phyloP scores from a whole-genome alignment of 1,140 invertebrate genomes.

The Drosophila mojavensis region DNA sequence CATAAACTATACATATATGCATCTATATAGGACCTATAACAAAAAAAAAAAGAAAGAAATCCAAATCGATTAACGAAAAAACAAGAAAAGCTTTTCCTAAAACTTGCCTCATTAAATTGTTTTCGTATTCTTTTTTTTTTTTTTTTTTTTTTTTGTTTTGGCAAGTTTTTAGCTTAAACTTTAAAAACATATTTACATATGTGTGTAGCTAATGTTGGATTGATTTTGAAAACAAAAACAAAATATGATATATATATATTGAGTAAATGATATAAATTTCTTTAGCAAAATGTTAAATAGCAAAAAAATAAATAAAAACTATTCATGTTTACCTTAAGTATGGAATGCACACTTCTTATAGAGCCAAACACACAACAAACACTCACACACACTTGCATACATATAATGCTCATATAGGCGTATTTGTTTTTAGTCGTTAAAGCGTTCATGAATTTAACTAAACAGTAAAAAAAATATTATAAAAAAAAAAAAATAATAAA shows the following conservation, averaged over 20 bases:
- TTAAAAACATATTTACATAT: slow-evolving; percentile 47
- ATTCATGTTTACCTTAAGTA: slow-evolving; percentile 36
- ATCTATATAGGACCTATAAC: slow-evolving; percentile 56
- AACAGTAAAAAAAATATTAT: slow-evolving; percentile 32
- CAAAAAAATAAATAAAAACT: neutral
- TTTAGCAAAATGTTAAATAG: slow-evolving; percentile 55
- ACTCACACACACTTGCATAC: slow-evolving; percentile 45
- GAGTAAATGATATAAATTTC: slow-evolving; percentile 34
- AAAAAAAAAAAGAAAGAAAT: neutral
- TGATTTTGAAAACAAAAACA: slow-evolving; percentile 51
- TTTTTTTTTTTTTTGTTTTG: neutral
- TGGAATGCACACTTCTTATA: slow-evolving; percentile 38
- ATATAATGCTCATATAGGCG: slow-evolving; percentile 46
- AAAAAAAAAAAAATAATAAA: slow-evolving; percentile 6
- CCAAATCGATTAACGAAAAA: slow-evolving; percentile 31
- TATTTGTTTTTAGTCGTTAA: slow-evolving; percentile 46
- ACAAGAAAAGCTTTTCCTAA: slow-evolving; percentile 14
- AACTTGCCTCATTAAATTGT: slow-evolving; percentile 4
- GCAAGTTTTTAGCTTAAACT: slow-evolving; percentile 5
- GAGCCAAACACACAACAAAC: slow-evolving; percentile 23
- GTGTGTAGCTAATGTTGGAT: slow-evolving; percentile 77
- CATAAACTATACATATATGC: slow-evolving; percentile 46
- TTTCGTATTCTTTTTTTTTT: neutral
- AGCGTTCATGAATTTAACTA: slow-evolving; percentile 43
- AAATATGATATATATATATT: slow-evolving; percentile 43